phyloP scores from a whole-genome alignment of 2,888 invertebrate genomes.

The Danaus chrysippus region DNA sequence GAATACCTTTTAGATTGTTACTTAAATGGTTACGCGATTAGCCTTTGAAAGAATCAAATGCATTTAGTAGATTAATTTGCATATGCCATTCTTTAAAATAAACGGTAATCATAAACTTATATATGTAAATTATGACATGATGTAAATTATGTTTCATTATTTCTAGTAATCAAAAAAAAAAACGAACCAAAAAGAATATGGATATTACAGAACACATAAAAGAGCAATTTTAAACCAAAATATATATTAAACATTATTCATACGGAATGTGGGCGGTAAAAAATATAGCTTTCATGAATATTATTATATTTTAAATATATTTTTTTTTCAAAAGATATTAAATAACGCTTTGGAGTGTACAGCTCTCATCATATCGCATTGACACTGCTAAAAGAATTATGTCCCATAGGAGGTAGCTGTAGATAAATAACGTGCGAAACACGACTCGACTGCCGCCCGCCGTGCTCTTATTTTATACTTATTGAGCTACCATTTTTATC shows the following conservation, averaged over 20 bases:
- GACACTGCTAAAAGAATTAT: slow-evolving; percentile 35
- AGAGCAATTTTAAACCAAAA: too few relatives aligned
- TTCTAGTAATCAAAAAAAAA: too few relatives aligned
- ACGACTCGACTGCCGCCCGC: slow-evolving; percentile 33
- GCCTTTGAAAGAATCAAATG: background rate
- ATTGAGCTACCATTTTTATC: slow-evolving; percentile 67
- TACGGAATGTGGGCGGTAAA: background rate
- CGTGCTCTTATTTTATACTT: slow-evolving; percentile 60
- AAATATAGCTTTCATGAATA: background rate
- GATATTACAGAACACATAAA: too few relatives aligned
- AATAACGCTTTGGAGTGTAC: slow-evolving; percentile 2
- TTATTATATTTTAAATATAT: background rate
- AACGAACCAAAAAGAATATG: too few relatives aligned
- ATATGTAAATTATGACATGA: too few relatives aligned
- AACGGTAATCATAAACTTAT: too few relatives aligned
- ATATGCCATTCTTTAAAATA: too few relatives aligned
- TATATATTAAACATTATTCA: too few relatives aligned
- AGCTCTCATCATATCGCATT: slow-evolving; percentile 26
- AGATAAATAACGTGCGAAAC: slow-evolving; percentile 38
- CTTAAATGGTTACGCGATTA: background rate
- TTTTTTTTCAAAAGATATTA: slow-evolving; percentile 1
- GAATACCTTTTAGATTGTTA: slow-evolving; percentile 2
- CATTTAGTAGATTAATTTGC: too few relatives aligned
- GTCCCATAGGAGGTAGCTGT: slow-evolving; percentile 33
- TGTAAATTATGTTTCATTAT: too few relatives aligned